Conservation (phyloP, 2,113 vertebrate species). For the Pristiophorus japonicus region DNA sequence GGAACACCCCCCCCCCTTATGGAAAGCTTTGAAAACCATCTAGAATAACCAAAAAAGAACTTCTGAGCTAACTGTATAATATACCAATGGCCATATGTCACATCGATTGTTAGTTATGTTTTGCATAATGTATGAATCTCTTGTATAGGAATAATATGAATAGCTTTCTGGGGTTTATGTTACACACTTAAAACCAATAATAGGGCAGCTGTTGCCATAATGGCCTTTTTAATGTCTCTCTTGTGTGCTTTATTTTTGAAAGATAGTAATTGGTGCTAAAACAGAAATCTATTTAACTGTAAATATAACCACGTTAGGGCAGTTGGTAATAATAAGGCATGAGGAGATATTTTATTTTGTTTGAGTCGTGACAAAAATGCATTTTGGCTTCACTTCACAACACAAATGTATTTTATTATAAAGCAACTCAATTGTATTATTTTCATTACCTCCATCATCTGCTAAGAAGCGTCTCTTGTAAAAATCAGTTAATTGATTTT, state of each 20-base stretch:
- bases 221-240: conserved; percentile 19
- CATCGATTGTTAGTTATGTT: not conserved
- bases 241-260: not conserved
- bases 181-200: conserved; percentile 25
- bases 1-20: not conserved
- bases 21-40: not conserved
- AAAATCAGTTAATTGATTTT: not conserved
- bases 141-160: conserved; percentile 1
- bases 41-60: not conserved
- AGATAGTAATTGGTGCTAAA: not conserved
- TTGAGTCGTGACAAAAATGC: not conserved
- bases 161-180: conserved; percentile 8
- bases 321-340: not conserved
- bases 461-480: not conserved
- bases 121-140: conserved; percentile 30
- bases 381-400: not conserved
- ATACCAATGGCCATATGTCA: not conserved
- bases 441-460: not conserved
- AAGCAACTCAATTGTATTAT: conserved; percentile 1
- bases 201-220: not conserved
- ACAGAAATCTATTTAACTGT: not conserved
- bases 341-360: not conserved
- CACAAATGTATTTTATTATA: not conserved
- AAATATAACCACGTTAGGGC: conserved; percentile 14
- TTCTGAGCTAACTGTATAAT: not conserved